Base-by-base conservation (phyloP, 2,113 vertebrate genomes). In the Hippopotamus amphibius region DNA sequence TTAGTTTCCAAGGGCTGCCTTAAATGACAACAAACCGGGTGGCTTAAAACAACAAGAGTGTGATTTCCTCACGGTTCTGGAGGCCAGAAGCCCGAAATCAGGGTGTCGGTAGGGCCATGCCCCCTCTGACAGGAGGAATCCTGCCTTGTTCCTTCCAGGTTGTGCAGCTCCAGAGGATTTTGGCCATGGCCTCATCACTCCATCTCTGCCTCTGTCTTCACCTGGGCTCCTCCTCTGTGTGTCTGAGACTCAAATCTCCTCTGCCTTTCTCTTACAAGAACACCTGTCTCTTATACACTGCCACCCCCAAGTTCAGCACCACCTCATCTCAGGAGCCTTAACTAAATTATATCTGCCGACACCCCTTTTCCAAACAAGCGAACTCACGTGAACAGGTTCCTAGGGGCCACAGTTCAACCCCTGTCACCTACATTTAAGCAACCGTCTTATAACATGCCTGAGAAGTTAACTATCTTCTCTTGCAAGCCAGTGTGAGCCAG, bases 111-210 rank as follows among this genome's bases (percentile, higher is more conserved):
- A 55, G 48, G 24, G 61, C 19, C 1, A 1, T 0, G 0, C 9
- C 19, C 61, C 16, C 15, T 0, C 16, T 0, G 0, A 0, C 14
- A 5, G 76, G 6, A 4, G 41, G 7, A 1, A 0, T 21, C 13
- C 14, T 5, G 24, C 26, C 21, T 1, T 2, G 59, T 4, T 7
- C 13, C 17, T 10, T 10, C n/a, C 7, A 13, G 12, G 15, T 14
- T 2, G 19, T 1, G 48, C 9, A 4, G 7, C 37, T 30, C 30
- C 41, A 24, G 6, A 3, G 0, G 6, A 0, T 15, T 17, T 9
- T 2, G 7, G 16, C n/a, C 19, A 21, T 14, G 7, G 24, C 6
- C 1, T 0, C 1, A 1, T 43, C 13, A 0, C 37, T 2, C 33
- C 7, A 1, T 3, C 33, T 57, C 59, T 9, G 22, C 30, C 68